Evolutionary conservation across 2,888 invertebrate genomes (phyloP).

Genomic region (Helleia helle): DNA sequence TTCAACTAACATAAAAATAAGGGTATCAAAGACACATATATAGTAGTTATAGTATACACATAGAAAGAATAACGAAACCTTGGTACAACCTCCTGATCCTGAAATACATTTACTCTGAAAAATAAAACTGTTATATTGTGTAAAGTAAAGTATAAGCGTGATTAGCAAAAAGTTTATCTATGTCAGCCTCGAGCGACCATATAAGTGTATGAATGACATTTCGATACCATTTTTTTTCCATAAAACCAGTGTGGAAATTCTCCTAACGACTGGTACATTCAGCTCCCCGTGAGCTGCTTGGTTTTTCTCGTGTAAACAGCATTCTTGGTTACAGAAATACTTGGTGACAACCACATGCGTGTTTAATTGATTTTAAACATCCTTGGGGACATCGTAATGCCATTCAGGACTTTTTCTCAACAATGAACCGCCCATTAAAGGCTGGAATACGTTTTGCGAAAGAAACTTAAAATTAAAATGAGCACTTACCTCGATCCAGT

Average conservation of each 20-base stretch:
- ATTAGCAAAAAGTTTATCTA: too few species aligned
- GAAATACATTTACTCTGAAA: too few species aligned
- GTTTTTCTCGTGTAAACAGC: not conserved
- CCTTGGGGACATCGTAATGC: slow-evolving; percentile 16
- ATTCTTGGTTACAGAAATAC: slow-evolving; percentile 1
- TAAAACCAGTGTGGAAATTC: slow-evolving; percentile 3
- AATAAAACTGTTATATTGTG: too few species aligned
- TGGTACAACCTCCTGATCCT: too few species aligned
- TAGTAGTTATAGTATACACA: too few species aligned
- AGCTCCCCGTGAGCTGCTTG: not conserved
- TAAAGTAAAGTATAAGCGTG: too few species aligned
- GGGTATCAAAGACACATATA: too few species aligned
- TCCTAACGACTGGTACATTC: not conserved
- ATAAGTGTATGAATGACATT: not conserved
- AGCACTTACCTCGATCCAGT: not conserved
- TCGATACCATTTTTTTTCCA: not conserved
- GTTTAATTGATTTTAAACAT: slow-evolving; percentile 25
- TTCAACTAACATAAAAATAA: too few species aligned
- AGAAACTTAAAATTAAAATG: not conserved
- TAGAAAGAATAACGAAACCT: too few species aligned
- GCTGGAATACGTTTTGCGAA: slow-evolving; percentile 4
- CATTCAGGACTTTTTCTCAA: slow-evolving; percentile 23
- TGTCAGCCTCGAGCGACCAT: not conserved
- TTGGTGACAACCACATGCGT: slow-evolving; percentile 5
- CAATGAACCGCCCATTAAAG: not conserved